Conservation (phyloP, 1,140 invertebrate genomes). For the Bombus superbus region DNA sequence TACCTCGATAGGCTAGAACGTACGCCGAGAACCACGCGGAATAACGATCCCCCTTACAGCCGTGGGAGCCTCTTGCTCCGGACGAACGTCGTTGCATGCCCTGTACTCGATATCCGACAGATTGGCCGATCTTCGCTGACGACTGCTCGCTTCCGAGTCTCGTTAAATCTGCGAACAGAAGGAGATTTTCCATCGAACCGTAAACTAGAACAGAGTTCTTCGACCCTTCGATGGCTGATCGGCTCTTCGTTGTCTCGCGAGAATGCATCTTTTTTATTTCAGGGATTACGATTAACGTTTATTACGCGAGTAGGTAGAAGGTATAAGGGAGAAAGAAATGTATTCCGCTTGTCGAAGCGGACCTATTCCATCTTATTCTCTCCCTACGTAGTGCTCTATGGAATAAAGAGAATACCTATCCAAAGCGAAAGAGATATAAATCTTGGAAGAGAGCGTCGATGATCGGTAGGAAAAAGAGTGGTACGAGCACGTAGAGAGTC, state of each 20-base stretch:
- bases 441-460: neutral
- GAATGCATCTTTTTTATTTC: fast-evolving
- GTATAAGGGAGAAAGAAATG: neutral
- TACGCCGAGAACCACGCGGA: slow-evolving; percentile 14
- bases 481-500: too few species aligned
- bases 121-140: neutral
- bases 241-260: too few species aligned
- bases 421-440: neutral
- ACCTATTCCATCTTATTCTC: neutral
- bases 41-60: slow-evolving; percentile 42
- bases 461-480: neutral
- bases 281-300: fast-evolving
- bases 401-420: neutral
- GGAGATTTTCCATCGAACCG: too few species aligned
- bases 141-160: neutral
- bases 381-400: neutral
- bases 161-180: neutral
- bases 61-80: slow-evolving; percentile 16
- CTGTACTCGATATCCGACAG: slow-evolving; percentile 3
- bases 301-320: neutral
- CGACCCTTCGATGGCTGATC: fast-evolving
- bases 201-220: too few species aligned
- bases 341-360: neutral
- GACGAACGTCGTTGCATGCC: neutral
- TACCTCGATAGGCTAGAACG: slow-evolving; percentile 47